Evolutionary conservation across 2,113 vertebrate species (phyloP).

Genomic region (Brachypteracias leptosomus): DNA sequence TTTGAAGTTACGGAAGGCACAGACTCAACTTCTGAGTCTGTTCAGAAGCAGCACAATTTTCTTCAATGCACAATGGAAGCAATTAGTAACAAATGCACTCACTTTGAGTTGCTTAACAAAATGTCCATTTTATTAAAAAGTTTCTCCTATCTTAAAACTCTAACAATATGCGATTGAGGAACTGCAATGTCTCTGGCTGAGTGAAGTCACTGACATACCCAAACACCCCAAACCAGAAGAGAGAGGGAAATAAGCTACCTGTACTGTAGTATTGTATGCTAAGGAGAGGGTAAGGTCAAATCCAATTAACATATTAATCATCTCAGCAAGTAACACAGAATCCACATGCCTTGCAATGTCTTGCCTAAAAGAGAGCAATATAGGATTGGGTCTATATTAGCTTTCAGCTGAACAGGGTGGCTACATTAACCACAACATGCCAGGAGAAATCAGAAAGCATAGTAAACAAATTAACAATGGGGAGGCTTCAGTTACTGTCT

Average conservation of each 20-base stretch:
- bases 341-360: accelerated
- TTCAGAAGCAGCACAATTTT: background rate
- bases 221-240: background rate
- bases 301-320: background rate
- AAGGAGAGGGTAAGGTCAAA: background rate
- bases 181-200: background rate
- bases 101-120: background rate
- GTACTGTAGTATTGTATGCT: background rate
- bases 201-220: background rate
- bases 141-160: background rate
- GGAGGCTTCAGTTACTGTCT: background rate
- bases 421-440: background rate
- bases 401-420: background rate
- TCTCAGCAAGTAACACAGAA: background rate
- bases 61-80: background rate
- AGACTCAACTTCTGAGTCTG: background rate
- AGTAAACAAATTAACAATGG: background rate
- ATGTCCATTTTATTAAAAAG: background rate
- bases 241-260: background rate
- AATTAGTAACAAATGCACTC: background rate
- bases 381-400: accelerated
- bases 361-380: background rate
- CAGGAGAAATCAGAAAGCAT: background rate
- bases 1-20: background rate
- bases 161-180: background rate